Base-by-base conservation (phyloP, 2,113 vertebrate species). In the Thomomys bottae region DNA sequence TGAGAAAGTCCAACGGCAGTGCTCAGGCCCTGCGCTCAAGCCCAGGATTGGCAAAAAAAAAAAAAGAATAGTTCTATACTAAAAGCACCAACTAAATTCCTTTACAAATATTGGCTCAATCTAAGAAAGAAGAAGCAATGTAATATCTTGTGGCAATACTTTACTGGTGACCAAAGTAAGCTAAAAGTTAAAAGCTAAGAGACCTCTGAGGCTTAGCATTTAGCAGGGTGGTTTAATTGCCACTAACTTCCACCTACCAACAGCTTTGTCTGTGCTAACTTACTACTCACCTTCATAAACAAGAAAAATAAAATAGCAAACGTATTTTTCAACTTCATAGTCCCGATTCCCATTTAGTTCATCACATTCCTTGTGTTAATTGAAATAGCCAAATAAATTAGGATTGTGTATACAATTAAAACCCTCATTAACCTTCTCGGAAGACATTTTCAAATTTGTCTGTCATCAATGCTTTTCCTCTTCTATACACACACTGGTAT, bases 231-330 rank as follows among this genome's bases (percentile, higher is more conserved):
- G 8, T 6, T 79, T 3, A 85, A 42, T 11, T 79, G 34, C 59
- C 34, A 17, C 28, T 81, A 63, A 34, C 15, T 42, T 45, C 34
- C 30, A 36, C 30, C 12, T 66, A 26, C 32, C 54, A 45, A 12
- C 4, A n/a, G 23, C 30, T 38, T 54, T 4, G 24, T n/a, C 26
- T 64, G 34, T 42, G 42, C 11, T 84, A 11, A 18, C 7, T 32
- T 6, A 30, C 17, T 5, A n/a, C 12, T 21, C 5, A 20, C 21
- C 6, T 28, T 14, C 38, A 21, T 34, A 64, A 28, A 72, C 26
- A 72, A 28, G 8, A 63, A 91, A 64, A 26, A 63, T 34, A 63
- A 91, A 90, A 64, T 34, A 59, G 10, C 5, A 94, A 70, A 82
- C 59, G 0, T 45, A 7, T 82, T 63, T 81, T n/a, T 78, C 14